These are phyloP conservation scores for Neoscelio sp. DNA, from an alignment of 2,888 invertebrate species.

Conservation along the genomic window DNA sequence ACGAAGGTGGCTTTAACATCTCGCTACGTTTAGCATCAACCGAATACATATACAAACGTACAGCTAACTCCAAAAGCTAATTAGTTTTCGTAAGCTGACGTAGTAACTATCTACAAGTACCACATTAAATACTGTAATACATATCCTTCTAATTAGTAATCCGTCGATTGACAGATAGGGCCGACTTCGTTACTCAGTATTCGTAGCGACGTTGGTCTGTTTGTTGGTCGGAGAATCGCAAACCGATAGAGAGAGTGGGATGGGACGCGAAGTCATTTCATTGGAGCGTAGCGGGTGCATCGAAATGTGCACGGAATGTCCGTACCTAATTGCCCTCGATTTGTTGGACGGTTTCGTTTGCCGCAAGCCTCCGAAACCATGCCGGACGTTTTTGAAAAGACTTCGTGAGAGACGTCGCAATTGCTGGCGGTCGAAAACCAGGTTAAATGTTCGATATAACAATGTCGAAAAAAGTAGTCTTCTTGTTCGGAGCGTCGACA, in stretches of 20 bases:
- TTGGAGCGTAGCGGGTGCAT: constrained; percentile 48
- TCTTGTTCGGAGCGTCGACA: constrained; percentile 6
- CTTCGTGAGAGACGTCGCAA: constrained; percentile 38
- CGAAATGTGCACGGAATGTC: constrained; percentile 58
- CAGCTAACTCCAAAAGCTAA: constrained; percentile 6
- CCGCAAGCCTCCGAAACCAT: constrained; percentile 16
- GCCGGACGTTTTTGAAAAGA: constrained; percentile 44
- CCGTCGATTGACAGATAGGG: constrained; percentile 72
- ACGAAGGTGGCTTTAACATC: constrained; percentile 20
- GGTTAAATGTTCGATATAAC: constrained; percentile 54
- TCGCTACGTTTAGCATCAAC: neutral
- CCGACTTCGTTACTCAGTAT: constrained; percentile 66
- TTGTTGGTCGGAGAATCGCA: constrained; percentile 50
- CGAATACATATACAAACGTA: neutral
- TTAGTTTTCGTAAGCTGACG: constrained; percentile 9
- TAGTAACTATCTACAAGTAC: constrained; percentile 62
- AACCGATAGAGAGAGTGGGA: constrained; percentile 43
- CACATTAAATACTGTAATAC: constrained; percentile 71
- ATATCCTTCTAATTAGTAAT: constrained; percentile 73
- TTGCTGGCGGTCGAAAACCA: constrained; percentile 46
- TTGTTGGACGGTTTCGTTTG: constrained; percentile 57
- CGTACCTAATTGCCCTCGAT: constrained; percentile 64
- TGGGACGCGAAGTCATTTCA: constrained; percentile 56
- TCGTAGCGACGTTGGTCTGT: constrained; percentile 52
- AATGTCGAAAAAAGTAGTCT: constrained; percentile 32